Evolutionary conservation across 2,888 invertebrate genomes (phyloP), one percentile per base, ranked within the genome.

Genomic region (Bellardia pandia): DNA sequence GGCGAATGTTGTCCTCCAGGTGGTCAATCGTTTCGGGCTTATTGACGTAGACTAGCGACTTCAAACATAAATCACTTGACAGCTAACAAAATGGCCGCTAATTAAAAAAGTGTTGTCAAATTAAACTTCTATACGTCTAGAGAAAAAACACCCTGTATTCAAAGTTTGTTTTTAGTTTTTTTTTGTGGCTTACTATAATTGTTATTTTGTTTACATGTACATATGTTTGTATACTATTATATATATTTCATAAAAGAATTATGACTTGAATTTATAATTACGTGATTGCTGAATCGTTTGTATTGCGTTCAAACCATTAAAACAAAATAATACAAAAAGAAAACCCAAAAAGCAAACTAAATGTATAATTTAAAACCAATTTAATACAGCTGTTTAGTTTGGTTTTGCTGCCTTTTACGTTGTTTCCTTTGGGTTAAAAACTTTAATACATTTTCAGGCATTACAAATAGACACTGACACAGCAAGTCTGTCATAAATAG

Each of bases 181-280:
- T 2, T 48, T 71, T 62, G 51, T 14, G n/a, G 33, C 30, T 51
- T 69, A 13, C 2, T 58, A 48, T 58, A 58, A 48, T 66, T 80
- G 53, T 42, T 74, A 48, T 74, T 56, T 60, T 37, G 30, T 42
- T 8, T 14, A 14, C 53, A 14, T 71, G 30, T 45, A 13, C 37
- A 14, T 4, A 53, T 16, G n/a, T 62, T 6, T 13, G 58, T 62
- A n/a, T 7, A 6, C 7, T 53, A 37, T 75, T 69, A 5, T 76
- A 69, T 23, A 23, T 48, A 42, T 68, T 58, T 68, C 33, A 13
- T 53, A 33, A 23, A 8, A 64, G 64, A 56, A 76, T 62, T 74
- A 66, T 79, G 84, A 79, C 84, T 68, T 45, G 58, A 78, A 79
- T 79, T 74, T 74, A 45, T 79, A 79, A 74, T 79, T 40, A 51